Conservation (phyloP, 2,797 vertebrate species). For the Rhinoraja longicauda region DNA sequence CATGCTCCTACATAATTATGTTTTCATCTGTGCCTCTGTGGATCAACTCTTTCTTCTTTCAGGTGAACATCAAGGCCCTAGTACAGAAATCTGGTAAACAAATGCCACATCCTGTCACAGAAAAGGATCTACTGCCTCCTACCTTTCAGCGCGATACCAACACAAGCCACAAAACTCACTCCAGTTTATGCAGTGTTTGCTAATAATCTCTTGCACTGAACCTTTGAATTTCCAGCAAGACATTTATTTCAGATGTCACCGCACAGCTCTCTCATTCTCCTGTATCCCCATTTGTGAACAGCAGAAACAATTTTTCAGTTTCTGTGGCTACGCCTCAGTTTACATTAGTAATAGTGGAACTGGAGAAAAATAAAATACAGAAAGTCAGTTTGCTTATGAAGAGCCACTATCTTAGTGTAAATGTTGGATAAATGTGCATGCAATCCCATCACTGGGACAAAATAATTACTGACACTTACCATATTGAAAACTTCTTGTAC, state of each 20-base stretch:
- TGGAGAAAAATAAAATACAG: neutral
- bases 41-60: neutral
- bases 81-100: neutral
- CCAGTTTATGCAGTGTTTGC: neutral
- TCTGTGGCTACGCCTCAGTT: neutral
- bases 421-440: neutral
- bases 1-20: no score
- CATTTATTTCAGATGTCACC: no score
- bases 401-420: neutral
- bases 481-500: conserved; percentile 26
- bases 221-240: neutral
- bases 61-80: no score
- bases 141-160: neutral
- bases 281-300: no score
- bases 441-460: neutral
- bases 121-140: neutral
- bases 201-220: neutral
- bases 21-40: no score
- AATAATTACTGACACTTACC: neutral
- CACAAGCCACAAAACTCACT: neutral
- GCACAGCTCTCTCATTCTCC: no score
- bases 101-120: neutral
- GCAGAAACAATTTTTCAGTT: no score
- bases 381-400: neutral
- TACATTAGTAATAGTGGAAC: neutral